Conservation (phyloP, 1,140 invertebrate species). For the Ceratosolen fusciceps region DNA sequence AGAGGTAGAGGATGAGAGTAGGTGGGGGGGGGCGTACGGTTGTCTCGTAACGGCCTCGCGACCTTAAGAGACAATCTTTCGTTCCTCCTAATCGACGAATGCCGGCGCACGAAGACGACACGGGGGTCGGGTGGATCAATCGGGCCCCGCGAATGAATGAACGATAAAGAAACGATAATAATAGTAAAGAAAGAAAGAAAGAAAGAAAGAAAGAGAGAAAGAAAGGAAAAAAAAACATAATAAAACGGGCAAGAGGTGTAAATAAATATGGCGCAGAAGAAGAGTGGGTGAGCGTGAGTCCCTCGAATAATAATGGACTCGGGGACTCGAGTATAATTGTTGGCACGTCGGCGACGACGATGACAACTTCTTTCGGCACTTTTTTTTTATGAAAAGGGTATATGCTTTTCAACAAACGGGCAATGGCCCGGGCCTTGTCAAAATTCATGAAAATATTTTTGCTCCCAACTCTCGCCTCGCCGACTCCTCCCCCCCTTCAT, state of each 20-base stretch:
- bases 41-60: not conserved
- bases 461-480: no score
- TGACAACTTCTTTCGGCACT: not conserved
- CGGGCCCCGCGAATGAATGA: no score
- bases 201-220: no score
- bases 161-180: not conserved
- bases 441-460: slow-evolving; percentile 6
- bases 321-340: not conserved
- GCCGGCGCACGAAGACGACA: not conserved
- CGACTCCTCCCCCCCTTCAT: no score
- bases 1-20: no score
- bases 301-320: no score
- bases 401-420: no score
- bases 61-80: slow-evolving; percentile 4
- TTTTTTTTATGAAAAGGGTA: not conserved
- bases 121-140: not conserved
- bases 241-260: not conserved
- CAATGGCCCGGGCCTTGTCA: not conserved
- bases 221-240: not conserved
- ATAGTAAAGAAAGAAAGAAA: no score
- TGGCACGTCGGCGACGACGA: not conserved
- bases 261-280: not conserved
- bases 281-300: no score
- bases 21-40: no score
- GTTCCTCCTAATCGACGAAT: not conserved